Evolutionary conservation across 2,797 vertebrate species (phyloP).

Genomic region (Tadarida brasiliensis): DNA sequence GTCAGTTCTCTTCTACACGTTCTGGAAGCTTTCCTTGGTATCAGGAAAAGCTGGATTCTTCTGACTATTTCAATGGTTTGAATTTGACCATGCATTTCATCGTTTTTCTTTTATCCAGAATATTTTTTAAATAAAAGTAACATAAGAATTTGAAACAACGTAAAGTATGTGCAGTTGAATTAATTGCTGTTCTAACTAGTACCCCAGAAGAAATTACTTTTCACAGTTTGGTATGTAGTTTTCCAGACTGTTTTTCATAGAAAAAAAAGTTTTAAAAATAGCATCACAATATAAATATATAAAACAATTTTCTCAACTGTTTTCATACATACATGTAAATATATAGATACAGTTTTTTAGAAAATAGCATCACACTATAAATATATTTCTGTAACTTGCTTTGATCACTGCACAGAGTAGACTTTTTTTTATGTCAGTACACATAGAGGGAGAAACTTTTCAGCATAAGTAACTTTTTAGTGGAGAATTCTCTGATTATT

Average conservation of each 20-base stretch:
- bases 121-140: background rate
- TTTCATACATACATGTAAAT: background rate
- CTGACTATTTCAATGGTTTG: background rate
- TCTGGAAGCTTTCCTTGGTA: background rate
- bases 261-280: background rate
- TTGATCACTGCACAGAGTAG: background rate
- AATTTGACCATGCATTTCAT: background rate
- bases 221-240: background rate
- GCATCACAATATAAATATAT: background rate
- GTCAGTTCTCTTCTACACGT: background rate
- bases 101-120: background rate
- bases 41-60: background rate
- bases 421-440: background rate
- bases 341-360: background rate
- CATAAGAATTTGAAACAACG: background rate
- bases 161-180: background rate
- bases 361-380: background rate
- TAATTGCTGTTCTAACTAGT: background rate
- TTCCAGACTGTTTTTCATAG: background rate
- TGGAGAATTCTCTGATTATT: constrained; percentile 26
- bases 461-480: background rate
- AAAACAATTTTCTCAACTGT: background rate
- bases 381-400: constrained; percentile 5
- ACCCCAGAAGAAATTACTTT: background rate
- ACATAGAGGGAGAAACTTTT: background rate